Evolutionary conservation across 2,113 vertebrate species (phyloP), one percentile per base, ranked within the genome.

Genomic region (Atractosteus spatula): DNA sequence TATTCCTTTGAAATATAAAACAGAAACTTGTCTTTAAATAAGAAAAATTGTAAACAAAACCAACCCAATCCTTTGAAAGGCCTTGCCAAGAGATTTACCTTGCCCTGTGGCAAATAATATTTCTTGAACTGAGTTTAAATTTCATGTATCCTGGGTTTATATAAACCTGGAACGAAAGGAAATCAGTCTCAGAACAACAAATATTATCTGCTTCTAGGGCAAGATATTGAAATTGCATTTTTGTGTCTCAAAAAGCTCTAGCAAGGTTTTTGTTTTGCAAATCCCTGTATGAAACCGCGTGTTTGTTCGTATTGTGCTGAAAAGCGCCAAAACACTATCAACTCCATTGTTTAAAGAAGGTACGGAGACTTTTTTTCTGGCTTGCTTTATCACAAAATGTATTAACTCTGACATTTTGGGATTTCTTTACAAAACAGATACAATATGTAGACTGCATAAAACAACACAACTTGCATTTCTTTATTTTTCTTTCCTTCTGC

Each of bases 31-130:
- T 89, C 92, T 91, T 91, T 90, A 89, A 92, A 92, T 93, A 91
- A 90, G 90, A 92, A 91, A 90, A 92, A 91, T 92, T 89, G 88
- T 90, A 91, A 92, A 93, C 89, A 91, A 92, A 93, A 89, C 84
- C 83, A 88, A 88, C 88, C 89, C 89, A 89, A 90, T 81, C 86
- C 90, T 92, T 91, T 93, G 90, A 92, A 91, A 88, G 85, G 80
- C 84, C 82, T 82, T 84, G 87, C 88, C 91, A 89, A 89, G 90
- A 92, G 90, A 92, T 89, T 93, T 91, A 90, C 89, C 88, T 90
- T 84, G 89, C 88, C 90, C 90, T 89, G 88, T 93, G 91, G 91
- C 89, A 89, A 91, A 91, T 90, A 85, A 91, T 90, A 90, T 91
- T 89, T 89, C 86, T 90, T 90, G 88, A 93, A 91, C 89, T 85